phyloP scores from a whole-genome alignment of 2,113 vertebrate genomes.

The Notothenia rossii region DNA sequence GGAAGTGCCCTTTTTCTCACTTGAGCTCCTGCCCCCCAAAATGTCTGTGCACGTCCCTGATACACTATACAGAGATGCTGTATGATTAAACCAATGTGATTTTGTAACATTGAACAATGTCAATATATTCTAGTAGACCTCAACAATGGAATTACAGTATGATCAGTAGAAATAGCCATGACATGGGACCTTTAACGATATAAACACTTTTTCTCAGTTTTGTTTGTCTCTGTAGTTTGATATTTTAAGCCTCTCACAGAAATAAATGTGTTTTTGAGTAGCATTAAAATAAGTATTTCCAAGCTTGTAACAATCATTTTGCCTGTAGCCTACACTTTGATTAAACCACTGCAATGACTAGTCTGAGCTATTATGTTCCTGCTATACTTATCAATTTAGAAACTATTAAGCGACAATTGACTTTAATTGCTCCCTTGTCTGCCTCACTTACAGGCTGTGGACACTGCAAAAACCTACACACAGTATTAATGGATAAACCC shows the following conservation, averaged over 20 bases:
- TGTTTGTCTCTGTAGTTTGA: not conserved
- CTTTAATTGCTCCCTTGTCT: not conserved
- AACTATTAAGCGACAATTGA: not conserved
- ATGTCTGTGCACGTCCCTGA: too few species aligned
- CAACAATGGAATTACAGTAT: too few species aligned
- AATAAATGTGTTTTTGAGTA: not conserved
- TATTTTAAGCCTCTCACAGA: not conserved
- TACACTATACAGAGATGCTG: too few species aligned
- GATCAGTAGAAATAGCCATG: too few species aligned
- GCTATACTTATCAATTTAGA: not conserved
- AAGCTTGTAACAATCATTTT: not conserved
- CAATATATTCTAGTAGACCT: too few species aligned
- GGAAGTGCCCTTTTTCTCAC: too few species aligned
- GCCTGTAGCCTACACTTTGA: conserved; percentile 1
- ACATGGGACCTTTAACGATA: too few species aligned
- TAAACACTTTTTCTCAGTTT: not conserved
- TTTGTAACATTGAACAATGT: too few species aligned
- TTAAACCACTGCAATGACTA: conserved; percentile 11
- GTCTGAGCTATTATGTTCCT: not conserved
- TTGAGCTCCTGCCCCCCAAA: too few species aligned
- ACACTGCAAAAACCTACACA: not conserved
- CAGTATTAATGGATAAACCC: not conserved
- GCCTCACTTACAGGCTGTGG: not conserved
- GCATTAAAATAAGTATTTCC: not conserved
- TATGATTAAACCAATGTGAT: too few species aligned